Evolutionary conservation across 2,113 vertebrate species (phyloP), one percentile per base, ranked within the genome.

Genomic region (Antechinus flavipes): DNA sequence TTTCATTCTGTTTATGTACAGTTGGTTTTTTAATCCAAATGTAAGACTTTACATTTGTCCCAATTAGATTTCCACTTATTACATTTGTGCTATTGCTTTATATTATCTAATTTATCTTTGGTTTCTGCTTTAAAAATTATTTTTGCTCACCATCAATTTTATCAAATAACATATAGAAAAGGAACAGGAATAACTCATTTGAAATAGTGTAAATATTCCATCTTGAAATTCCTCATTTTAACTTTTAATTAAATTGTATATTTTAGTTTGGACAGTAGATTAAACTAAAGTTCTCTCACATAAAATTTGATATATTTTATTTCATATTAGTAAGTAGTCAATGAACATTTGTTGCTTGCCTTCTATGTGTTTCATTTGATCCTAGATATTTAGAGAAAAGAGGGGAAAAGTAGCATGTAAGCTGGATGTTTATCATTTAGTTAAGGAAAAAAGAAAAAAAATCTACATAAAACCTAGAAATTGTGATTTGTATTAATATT

Each of bases 81-180:
- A 35, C 27, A 68, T 68, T 14, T 68, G 30, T 61, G 30, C 58
- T 30, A 16, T 68, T 35, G 58, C 58, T 68, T 68, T 68, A 68
- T 11, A 68, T 16, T 68, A 0, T 35, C 30, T 68, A 68, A 68
- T 68, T 68, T 68, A 11, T 68, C 11, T 61, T 61, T 14, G 58
- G 30, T 68, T 97, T 96, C 84, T 97, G 93, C 68, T 93, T 97
- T 95, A 97, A 97, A 93, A 92, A 96, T 96, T 96, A 93, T 68
- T 95, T 46, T 91, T 97, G 84, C 94, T 92, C 93, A 50, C 93
- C 94, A n/a, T 12, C 95, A 92, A 92, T 95, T 97, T 49, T 94
- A 91, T 94, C 95, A 95, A 93, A 92, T 91, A 56, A 91, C 98
- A 93, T 96, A 42, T 92, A 42, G 42, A 91, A 95, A 94, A 91